Evolutionary conservation across 2,113 vertebrate species (phyloP), one percentile per base, ranked within the genome.

Genomic region (Leiothrix lutea): DNA sequence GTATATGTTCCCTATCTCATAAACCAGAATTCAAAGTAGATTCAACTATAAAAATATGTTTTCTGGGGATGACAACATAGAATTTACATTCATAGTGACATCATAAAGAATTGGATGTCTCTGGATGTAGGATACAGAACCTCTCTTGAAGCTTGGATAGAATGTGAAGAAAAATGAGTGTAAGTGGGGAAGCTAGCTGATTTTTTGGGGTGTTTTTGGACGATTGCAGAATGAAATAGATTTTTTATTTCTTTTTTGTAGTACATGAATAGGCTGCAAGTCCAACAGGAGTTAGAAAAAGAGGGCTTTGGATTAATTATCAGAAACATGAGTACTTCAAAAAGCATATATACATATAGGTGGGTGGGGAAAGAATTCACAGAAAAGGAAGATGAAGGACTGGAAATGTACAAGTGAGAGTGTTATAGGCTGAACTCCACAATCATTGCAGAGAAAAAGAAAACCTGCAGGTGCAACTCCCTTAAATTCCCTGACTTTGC

Each of bases 401-500:
- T 83, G n/a, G 25, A 70, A 90, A 48, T 31, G 31, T 64, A 44
- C 35, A 51, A 58, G 88, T 62, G 23, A 38, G 47, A 65, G 18
- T 70, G 88, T 74, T 74, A 40, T 62, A 80, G 80, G 31, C 60
- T 86, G 75, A 93, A 73, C n/a, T 83, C 71, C 7, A 8, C 71
- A 83, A 28, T 88, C 75, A 48, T 6, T 74, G 48, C 47, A 72
- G 71, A 88, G 23, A 84, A 57, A 72, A 36, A 83, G 47, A 90
- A 86, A 93, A 88, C 35, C 35, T 80, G 81, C 82, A 88, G 94
- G 93, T 96, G 56, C 83, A 91, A 58, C 56, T 95, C 64, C 82
- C 85, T 93, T 95, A 66, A 88, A 77, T 84, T 90, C 65, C 69
- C 80, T 67, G 80, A 78, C 69, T 88, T 62, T 94, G 80, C 92